Evolutionary conservation across 2,888 invertebrate species (phyloP).

Genomic region (Axea sp.): DNA sequence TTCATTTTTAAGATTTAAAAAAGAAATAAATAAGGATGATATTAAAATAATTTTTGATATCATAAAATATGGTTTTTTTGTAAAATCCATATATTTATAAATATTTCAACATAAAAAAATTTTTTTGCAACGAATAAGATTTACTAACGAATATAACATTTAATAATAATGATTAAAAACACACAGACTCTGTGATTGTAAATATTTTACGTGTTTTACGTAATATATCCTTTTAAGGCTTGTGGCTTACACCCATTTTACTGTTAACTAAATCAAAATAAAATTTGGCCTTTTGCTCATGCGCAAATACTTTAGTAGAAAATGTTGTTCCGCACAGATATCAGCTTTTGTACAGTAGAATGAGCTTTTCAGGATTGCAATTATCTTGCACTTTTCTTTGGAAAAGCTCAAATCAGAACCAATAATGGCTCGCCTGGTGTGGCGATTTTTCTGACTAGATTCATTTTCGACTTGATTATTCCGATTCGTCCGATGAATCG

Average conservation of each 20-base stretch:
- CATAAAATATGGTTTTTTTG: no score
- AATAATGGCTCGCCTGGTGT: constrained; percentile 40
- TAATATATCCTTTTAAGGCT: no score
- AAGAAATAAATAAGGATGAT: no score
- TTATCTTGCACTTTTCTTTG: constrained; percentile 11
- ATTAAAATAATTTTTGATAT: no score
- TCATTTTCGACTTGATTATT: constrained; percentile 70
- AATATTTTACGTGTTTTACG: no score
- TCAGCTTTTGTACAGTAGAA: constrained; percentile 52
- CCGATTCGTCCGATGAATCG: constrained; percentile 47
- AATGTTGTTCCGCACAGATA: constrained; percentile 48
- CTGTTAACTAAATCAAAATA: constrained; percentile 8
- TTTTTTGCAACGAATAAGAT: no score
- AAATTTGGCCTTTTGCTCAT: constrained; percentile 39
- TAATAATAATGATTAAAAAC: no score
- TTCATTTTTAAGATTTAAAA: no score
- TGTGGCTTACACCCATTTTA: neutral
- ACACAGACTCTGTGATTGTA: no score
- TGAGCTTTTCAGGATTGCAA: constrained; percentile 36
- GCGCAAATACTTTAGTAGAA: constrained; percentile 45
- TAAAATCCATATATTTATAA: no score
- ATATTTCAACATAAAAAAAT: no score
- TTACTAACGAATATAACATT: no score
- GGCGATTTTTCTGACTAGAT: constrained; percentile 77
- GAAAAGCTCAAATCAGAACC: constrained; percentile 56